These are phyloP conservation scores for Notamacropus eugenii DNA, from an alignment of 2,797 vertebrate species.

Conservation along the genomic window DNA sequence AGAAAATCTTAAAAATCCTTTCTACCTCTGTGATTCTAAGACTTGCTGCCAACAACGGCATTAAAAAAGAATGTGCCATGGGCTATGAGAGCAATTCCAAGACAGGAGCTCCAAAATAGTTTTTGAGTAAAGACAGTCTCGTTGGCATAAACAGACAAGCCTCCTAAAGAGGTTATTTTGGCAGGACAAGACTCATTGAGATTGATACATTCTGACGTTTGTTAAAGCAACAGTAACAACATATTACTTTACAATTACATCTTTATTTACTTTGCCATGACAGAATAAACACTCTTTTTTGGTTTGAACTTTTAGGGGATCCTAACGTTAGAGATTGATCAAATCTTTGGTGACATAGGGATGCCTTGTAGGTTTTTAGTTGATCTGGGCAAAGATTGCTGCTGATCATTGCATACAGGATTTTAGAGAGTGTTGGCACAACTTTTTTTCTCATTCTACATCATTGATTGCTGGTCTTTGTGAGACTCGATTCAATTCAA, in stretches of 20 bases:
- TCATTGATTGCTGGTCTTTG: neutral
- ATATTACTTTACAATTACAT: neutral
- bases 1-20: neutral
- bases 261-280: neutral
- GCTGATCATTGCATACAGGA: neutral
- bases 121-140: neutral
- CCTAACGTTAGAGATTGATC: neutral
- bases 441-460: neutral
- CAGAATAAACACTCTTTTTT: neutral
- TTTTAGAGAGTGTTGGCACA: neutral
- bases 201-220: neutral
- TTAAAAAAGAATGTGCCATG: neutral
- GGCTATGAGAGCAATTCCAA: neutral
- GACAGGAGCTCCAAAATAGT: neutral
- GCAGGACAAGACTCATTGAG: neutral
- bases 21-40: neutral
- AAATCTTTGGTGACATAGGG: neutral
- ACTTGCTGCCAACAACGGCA: neutral
- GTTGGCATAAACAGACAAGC: neutral
- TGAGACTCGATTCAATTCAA: neutral
- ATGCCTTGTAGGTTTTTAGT: neutral
- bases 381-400: neutral
- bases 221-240: neutral
- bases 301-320: neutral
- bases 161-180: neutral